Percentiles rank a stretch among this genome's conserved stretches.
Evolutionary conservation across 2,113 vertebrate species (phyloP).

Genomic region (Psammodynastes pulverulentus): DNA sequence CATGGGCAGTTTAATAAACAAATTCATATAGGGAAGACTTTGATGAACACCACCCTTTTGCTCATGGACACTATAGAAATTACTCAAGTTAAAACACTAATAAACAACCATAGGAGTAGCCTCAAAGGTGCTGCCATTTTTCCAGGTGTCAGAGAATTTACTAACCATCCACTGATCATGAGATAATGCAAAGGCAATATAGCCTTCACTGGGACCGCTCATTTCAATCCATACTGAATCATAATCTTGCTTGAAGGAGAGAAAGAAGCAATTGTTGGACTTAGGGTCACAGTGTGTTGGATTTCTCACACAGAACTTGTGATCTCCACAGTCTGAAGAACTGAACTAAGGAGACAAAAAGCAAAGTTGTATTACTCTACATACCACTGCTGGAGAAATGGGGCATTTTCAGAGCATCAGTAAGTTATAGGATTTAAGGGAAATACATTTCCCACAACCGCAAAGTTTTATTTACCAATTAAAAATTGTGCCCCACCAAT

Average conservation of each 20-base stretch:
- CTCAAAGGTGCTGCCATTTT: neutral
- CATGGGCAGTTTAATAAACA: neutral
- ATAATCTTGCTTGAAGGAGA: constrained; percentile 72
- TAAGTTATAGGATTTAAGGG: neutral
- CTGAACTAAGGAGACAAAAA: constrained; percentile 72
- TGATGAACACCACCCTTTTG: neutral
- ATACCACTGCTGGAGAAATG: constrained; percentile 22
- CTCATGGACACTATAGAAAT: neutral
- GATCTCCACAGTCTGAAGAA: constrained; percentile 74
- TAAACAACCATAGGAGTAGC: neutral
- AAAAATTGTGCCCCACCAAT: constrained; percentile 2
- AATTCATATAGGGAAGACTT: neutral
- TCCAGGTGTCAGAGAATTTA: constrained; percentile 16
- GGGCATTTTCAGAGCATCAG: neutral
- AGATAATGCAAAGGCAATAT: constrained; percentile 82
- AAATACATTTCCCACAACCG: constrained; percentile 12
- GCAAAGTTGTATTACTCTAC: neutral
- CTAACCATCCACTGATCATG: constrained; percentile 87
- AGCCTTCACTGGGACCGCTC: constrained; percentile 81
- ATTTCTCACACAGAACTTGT: constrained; percentile 80
- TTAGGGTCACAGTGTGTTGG: constrained; percentile 78
- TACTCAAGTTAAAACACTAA: neutral
- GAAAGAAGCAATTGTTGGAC: constrained; percentile 73
- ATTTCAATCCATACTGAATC: constrained; percentile 77
- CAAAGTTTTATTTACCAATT: constrained; percentile 23